phyloP scores from a whole-genome alignment of 2,113 vertebrate species.

The Baryphthengus martii region DNA sequence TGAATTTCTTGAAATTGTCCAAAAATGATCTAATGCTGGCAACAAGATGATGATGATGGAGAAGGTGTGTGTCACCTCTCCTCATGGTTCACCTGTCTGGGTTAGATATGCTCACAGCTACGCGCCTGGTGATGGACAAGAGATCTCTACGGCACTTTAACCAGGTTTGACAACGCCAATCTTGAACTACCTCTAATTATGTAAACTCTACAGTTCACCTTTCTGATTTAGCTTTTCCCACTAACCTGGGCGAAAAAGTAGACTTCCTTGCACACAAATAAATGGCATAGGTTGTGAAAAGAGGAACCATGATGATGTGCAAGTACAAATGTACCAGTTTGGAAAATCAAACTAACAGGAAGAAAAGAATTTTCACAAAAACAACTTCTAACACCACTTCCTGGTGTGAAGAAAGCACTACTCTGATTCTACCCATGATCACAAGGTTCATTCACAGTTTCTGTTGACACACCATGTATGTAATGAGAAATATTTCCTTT shows the following conservation, averaged over 20 bases:
- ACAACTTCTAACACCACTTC: neutral
- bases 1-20: neutral
- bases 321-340: accelerated
- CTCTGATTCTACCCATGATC: neutral
- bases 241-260: neutral
- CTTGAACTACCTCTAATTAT: neutral
- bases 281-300: neutral
- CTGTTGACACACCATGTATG: neutral
- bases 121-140: neutral
- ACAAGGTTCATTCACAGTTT: neutral
- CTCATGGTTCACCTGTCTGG: neutral
- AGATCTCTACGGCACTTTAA: neutral
- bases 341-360: neutral
- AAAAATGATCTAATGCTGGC: neutral
- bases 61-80: neutral
- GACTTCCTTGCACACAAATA: neutral
- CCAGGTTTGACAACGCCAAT: neutral
- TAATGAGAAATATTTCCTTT: neutral
- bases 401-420: neutral
- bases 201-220: neutral
- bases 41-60: neutral
- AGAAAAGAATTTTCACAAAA: neutral
- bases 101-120: neutral
- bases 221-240: neutral
- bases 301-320: neutral